Percentiles rank a stretch among this genome's conserved stretches.
Evolutionary conservation across 2,888 invertebrate genomes (phyloP).

Genomic region (Melanchra persicariae): DNA sequence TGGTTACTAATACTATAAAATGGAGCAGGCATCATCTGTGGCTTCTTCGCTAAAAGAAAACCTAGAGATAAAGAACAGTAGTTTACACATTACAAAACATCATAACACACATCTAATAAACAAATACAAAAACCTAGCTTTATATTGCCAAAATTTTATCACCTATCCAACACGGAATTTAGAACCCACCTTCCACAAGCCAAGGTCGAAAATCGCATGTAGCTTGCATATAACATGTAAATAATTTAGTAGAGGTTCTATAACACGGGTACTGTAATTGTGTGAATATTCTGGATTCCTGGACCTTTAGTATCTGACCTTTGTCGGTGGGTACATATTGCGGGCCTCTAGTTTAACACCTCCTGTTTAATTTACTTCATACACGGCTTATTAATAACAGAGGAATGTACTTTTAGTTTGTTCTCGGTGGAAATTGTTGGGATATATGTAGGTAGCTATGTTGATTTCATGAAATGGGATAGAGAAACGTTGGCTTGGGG

Average conservation of each 20-base stretch:
- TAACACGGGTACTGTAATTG: conserved; percentile 61
- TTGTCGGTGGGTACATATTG: conserved; percentile 51
- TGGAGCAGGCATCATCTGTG: not conserved
- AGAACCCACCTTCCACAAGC: not conserved
- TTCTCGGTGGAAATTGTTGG: conserved; percentile 8
- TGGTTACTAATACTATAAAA: not conserved
- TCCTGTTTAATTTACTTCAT: conserved; percentile 61
- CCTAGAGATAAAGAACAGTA: too few species aligned
- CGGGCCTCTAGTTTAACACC: conserved; percentile 54
- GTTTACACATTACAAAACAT: conserved; percentile 9
- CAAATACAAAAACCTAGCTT: conserved; percentile 17
- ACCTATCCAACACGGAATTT: not conserved
- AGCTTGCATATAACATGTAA: conserved; percentile 24
- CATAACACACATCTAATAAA: conserved; percentile 2
- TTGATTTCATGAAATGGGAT: too few species aligned
- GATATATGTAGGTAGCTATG: not conserved
- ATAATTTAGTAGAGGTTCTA: conserved; percentile 51
- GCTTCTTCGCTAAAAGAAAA: too few species aligned
- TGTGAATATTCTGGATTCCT: conserved; percentile 65
- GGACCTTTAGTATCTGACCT: conserved; percentile 49
- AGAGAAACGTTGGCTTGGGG: too few species aligned
- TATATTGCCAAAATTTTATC: conserved; percentile 16
- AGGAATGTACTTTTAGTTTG: conserved; percentile 41
- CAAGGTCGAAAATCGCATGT: conserved; percentile 28
- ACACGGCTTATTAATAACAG: conserved; percentile 57